phyloP scores from a whole-genome alignment of 2,888 invertebrate genomes.

The Dilophus febrilis region DNA sequence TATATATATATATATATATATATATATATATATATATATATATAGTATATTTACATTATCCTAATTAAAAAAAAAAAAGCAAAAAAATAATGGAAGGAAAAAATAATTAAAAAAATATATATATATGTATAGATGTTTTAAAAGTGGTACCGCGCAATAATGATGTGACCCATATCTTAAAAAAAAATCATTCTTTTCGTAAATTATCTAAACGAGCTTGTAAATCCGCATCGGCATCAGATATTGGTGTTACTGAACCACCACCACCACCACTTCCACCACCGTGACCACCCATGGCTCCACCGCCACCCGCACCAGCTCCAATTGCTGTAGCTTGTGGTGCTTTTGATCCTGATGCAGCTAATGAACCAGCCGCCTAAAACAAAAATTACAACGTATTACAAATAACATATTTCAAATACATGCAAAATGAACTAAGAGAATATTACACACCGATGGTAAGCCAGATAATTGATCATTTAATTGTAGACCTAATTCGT shows the following conservation, averaged over 20 bases:
- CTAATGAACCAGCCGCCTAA: conserved; percentile 38
- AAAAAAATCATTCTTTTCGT: conserved; percentile 50
- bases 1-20: too few relatives aligned
- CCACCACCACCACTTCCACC: conserved; percentile 30
- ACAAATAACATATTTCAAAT: not conserved
- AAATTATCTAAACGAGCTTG: conserved; percentile 93
- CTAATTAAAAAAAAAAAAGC: too few relatives aligned
- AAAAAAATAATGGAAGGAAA: too few relatives aligned
- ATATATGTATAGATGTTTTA: too few relatives aligned
- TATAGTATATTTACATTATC: too few relatives aligned
- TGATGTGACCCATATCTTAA: too few relatives aligned
- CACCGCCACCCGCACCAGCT: conserved; percentile 27
- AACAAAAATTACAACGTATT: not conserved
- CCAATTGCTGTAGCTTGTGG: conserved; percentile 41
- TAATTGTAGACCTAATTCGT: conserved; percentile 91
- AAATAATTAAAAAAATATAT: too few relatives aligned
- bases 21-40: too few relatives aligned
- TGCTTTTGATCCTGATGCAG: conserved; percentile 40
- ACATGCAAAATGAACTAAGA: not conserved
- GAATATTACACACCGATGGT: conserved; percentile 32
- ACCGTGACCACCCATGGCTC: conserved; percentile 22
- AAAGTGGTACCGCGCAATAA: too few relatives aligned
- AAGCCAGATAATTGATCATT: conserved; percentile 82
- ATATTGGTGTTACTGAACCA: conserved; percentile 34
- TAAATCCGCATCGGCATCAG: conserved; percentile 92